Conservation (phyloP, 2,888 invertebrate genomes). For the Athalia rosae region DNA sequence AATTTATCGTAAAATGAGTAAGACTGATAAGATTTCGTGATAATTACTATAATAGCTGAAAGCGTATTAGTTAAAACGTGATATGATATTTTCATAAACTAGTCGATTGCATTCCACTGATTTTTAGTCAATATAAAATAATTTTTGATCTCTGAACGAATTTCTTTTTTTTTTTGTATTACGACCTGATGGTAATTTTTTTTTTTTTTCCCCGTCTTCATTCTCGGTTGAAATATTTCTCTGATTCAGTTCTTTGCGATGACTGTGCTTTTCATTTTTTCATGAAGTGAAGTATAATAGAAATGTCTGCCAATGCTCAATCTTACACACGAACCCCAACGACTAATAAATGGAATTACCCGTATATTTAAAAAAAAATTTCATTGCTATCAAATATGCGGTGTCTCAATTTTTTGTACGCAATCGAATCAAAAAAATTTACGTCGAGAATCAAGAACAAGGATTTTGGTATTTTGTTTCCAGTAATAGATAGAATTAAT, state of each 20-base stretch:
- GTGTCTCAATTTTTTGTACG: no score
- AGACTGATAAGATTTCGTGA: conserved; percentile 65
- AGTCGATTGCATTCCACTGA: conserved; percentile 53
- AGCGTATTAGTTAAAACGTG: conserved; percentile 56
- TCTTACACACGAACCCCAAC: no score
- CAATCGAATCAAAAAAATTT: no score
- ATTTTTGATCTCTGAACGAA: not conserved
- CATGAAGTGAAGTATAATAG: no score
- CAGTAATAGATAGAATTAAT: conserved; percentile 50
- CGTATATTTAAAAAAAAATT: no score
- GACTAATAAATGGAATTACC: no score
- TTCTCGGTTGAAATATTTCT: not conserved
- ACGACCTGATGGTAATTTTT: not conserved
- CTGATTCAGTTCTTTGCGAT: not conserved
- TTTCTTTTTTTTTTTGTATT: conserved; percentile 13
- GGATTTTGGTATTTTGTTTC: conserved; percentile 46
- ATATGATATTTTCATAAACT: conserved; percentile 66
- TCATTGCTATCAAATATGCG: no score
- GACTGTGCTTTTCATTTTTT: not conserved
- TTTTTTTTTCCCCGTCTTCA: not conserved
- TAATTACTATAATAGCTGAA: conserved; percentile 56
- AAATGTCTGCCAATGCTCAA: no score
- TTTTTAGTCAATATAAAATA: conserved; percentile 28
- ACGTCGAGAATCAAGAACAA: not conserved
- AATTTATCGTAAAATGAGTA: conserved; percentile 50